These are phyloP conservation scores for Porites australiensis DNA, from an alignment of 64 coral and sea anemone genomes.

Conservation along the genomic window DNA sequence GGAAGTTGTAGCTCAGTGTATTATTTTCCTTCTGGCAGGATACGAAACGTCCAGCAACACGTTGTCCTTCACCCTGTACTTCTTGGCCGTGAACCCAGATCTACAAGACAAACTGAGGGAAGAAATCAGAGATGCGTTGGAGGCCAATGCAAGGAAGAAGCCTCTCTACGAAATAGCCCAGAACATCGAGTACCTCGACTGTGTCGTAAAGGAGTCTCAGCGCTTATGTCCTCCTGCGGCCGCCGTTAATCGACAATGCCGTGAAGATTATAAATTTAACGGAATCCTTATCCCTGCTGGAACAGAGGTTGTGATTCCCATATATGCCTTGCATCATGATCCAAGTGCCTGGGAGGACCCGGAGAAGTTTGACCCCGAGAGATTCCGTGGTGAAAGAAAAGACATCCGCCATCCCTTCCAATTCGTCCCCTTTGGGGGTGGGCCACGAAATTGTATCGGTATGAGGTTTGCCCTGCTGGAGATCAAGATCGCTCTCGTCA, in stretches of 20 bases:
- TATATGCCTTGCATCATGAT: conserved; percentile 29
- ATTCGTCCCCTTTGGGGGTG: no score
- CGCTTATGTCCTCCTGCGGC: conserved; percentile 57
- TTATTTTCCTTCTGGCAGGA: conserved; percentile 51
- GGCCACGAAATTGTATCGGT: no score
- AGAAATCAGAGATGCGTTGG: conserved; percentile 26
- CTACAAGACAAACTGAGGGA: conserved; percentile 45
- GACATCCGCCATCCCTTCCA: no score
- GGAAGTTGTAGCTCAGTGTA: conserved; percentile 28
- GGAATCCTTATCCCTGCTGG: conserved; percentile 50
- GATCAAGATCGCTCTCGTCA: no score
- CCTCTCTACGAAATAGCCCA: conserved; percentile 21
- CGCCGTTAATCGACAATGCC: conserved; percentile 24
- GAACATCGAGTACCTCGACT: conserved; percentile 65
- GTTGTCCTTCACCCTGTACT: conserved; percentile 15
- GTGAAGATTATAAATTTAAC: conserved; percentile 21
- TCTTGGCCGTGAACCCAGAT: conserved; percentile 29
- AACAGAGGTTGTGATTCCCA: conserved; percentile 21
- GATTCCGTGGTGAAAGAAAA: no score
- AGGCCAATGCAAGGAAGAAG: no score
- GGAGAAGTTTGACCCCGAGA: no score
- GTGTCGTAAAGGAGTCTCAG: conserved; percentile 53
- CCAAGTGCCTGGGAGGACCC: neutral
- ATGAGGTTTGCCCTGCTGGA: no score
- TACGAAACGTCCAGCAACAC: conserved; percentile 23